Conservation (phyloP, 2,888 invertebrate species). For the Rhabditoides inermis region DNA sequence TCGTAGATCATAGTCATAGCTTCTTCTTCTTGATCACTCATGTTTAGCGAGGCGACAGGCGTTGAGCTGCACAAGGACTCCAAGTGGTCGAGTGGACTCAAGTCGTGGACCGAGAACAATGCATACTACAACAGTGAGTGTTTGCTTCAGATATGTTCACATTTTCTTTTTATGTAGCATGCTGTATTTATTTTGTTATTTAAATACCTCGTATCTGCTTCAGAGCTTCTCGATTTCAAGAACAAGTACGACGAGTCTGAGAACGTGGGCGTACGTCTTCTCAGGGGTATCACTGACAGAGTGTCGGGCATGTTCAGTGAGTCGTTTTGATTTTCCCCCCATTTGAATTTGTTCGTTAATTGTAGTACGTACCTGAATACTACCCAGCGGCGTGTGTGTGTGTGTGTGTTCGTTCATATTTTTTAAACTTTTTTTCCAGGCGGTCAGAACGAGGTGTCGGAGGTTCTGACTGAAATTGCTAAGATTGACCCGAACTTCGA, state of each 20-base stretch:
- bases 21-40: constrained; percentile 9
- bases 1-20: background rate
- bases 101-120: constrained; percentile 94
- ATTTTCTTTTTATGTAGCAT: background rate
- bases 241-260: constrained; percentile 95
- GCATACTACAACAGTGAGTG: constrained; percentile 75
- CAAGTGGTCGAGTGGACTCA: constrained; percentile 89
- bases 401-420: background rate
- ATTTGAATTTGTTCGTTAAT: background rate
- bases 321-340: constrained; percentile 17
- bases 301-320: constrained; percentile 58
- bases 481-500: constrained; percentile 91
- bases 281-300: constrained; percentile 83
- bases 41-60: constrained; percentile 68
- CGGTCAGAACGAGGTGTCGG: constrained; percentile 82
- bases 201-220: constrained; percentile 5
- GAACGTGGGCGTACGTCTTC: constrained; percentile 80
- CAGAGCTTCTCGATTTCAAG: constrained; percentile 81
- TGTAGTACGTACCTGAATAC: no score
- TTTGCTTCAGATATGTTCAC: background rate
- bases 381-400: no score
- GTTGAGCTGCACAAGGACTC: constrained; percentile 94
- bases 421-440: constrained; percentile 19
- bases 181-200: background rate
- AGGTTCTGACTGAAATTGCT: constrained; percentile 91